Evolutionary conservation across 1,140 invertebrate genomes (phyloP).

Genomic region (Riptortus pedestris): DNA sequence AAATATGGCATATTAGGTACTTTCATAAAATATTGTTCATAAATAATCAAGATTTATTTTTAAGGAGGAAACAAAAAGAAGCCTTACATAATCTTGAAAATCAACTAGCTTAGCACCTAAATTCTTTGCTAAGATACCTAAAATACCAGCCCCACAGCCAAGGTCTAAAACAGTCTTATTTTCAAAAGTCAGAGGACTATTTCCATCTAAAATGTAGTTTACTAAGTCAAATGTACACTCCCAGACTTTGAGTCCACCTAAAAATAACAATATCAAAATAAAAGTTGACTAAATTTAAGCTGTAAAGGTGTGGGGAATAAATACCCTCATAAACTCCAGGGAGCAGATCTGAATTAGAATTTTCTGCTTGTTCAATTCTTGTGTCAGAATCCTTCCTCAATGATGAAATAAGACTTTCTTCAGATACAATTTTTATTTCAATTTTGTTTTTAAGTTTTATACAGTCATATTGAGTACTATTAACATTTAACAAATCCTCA

Average conservation of each 20-base stretch:
- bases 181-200: conserved; percentile 36
- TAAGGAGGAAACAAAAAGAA: neutral
- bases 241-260: conserved; percentile 81
- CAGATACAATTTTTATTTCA: neutral
- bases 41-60: neutral
- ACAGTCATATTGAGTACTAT: neutral
- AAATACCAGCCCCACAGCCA: conserved; percentile 74
- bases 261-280: conserved; percentile 29
- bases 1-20: no score
- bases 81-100: conserved; percentile 79
- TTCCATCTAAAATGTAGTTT: conserved; percentile 49
- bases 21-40: no score
- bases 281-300: no score
- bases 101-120: conserved; percentile 52
- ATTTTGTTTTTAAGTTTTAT: neutral
- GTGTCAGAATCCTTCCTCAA: neutral
- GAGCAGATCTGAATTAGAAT: conserved; percentile 7
- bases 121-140: conserved; percentile 60
- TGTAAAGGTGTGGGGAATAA: neutral
- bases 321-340: conserved; percentile 17
- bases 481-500: neutral
- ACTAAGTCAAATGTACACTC: conserved; percentile 72
- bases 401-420: neutral
- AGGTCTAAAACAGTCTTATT: conserved; percentile 60
- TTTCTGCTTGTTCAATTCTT: conserved; percentile 11